Base-by-base conservation (phyloP, 1,140 invertebrate species). In the Glossosoma conforme region DNA sequence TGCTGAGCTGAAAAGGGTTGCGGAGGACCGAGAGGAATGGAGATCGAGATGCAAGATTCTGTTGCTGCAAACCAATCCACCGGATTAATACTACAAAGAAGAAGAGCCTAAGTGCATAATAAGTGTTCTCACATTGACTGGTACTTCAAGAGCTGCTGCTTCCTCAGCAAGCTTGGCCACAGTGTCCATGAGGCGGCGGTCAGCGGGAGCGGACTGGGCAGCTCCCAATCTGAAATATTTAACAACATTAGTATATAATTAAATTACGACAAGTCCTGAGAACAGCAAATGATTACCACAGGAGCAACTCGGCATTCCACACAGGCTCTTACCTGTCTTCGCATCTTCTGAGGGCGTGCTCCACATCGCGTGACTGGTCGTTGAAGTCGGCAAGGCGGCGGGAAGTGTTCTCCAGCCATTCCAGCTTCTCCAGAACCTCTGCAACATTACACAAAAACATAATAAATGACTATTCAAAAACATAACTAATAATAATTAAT, bases 331-430 rank as follows among this genome's bases (percentile, higher is more conserved):
- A 55, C 4, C 57, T 75, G 68, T 97, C 92, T 73, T 96, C 92
- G 66, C 90, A 91, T 35, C 91, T 78, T 57, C 87, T 83, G 14
- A 97, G 72, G 3, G 82, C 78, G 52, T 91, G 87, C 56, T 89
- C 83, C 13, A 93, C 74, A 53, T 89, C 89, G 19, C 91, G 78
- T 13, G 91, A 68, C 52, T 86, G 86, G 59, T 97, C 93, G 48
- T 84, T 84, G 62, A 93, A 92, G 43, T 96, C 90, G 36, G 81
- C 77, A 33, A 97, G 74, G 46, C 86, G 84, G 35, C 88, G 82
- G 1, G 85, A 81, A 13, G 89, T 84, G 52, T 92, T 89, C 72
- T 97, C 93, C 35, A 97, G 72, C 65, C 66, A 75, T 37, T 75
- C 72, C 35, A 70, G 63, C 59, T 62, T 84, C 78, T 72, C 91